Evolutionary conservation across 2,888 invertebrate species (phyloP).

Genomic region (Matsumyia berberina): DNA sequence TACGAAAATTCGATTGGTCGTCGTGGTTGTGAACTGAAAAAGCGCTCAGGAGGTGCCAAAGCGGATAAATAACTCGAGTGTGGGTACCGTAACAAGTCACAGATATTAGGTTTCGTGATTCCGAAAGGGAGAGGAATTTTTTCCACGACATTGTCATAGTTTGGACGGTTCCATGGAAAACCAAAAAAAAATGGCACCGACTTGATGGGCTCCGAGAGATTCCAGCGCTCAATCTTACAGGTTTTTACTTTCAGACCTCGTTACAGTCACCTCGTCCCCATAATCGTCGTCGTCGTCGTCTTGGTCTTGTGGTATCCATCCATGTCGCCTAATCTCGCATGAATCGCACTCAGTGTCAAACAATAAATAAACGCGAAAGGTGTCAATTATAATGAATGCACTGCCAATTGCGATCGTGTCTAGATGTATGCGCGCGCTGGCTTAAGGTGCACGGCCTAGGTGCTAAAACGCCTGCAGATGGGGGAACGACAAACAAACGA

Average conservation of each 20-base stretch:
- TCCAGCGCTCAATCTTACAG: background rate
- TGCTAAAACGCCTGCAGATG: too few relatives aligned
- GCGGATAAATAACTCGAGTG: constrained; percentile 59
- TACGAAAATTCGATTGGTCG: constrained; percentile 63
- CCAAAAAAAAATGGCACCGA: constrained; percentile 17
- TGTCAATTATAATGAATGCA: constrained; percentile 77
- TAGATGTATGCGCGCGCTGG: constrained; percentile 34
- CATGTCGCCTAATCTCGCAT: constrained; percentile 72
- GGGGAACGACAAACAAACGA: constrained; percentile 45
- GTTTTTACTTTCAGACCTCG: constrained; percentile 7
- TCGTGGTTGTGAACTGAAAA: constrained; percentile 15
- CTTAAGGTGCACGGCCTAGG: constrained; percentile 42
- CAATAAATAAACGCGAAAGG: constrained; percentile 77
- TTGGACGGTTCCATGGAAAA: constrained; percentile 26
- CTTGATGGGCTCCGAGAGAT: constrained; percentile 28
- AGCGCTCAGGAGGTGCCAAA: constrained; percentile 31
- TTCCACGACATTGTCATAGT: constrained; percentile 1
- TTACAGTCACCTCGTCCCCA: background rate
- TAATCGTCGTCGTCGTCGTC: constrained; percentile 9
- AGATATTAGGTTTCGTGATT: constrained; percentile 61
- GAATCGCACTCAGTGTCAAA: constrained; percentile 76
- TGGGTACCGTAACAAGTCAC: constrained; percentile 61
- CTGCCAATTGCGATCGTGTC: constrained; percentile 77
- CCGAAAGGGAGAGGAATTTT: constrained; percentile 58
- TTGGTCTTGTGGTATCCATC: constrained; percentile 27